Evolutionary conservation across 2,113 vertebrate genomes (phyloP), one percentile per base, ranked within the genome.

Genomic region (Saccopteryx leptura): DNA sequence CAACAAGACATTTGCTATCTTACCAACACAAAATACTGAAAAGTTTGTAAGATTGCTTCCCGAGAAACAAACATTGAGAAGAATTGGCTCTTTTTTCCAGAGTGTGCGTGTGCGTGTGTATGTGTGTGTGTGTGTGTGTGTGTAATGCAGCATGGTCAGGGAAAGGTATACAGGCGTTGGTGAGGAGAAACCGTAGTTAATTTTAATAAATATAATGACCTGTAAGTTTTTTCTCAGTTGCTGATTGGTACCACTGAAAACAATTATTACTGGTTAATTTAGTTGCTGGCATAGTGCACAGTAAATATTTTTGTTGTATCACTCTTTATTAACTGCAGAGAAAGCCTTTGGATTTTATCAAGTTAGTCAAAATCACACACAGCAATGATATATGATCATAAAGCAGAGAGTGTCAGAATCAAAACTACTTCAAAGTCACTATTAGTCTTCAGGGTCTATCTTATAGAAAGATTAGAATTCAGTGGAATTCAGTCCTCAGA

Each of bases 241-340:
- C 87, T 98, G 89, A 92, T 66, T 97, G 95, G 85, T 96, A 96
- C 94, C 86, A 92, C 65, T 3, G 80, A 98, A 97, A 85, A 96
- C 91, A 96, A 97, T 83, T 85, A 93, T n/a, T 6, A 97, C 90
- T 96, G 93, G 95, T 98, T 97, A 97, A 97, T 95, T 98, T 97
- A 48, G 56, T 83, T 97, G 88, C 81, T 94, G 98, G 97, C 96
- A 81, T 96, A 96, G 96, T 58, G 58, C 90, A 88, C 18, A 87
- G 94, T 95, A 96, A 88, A 97, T 68, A 96, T 97, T 95, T 28
- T 76, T 95, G 74, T 72, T 98, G 83, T 89, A 98, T 95, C 26
- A 7, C 71, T 97, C 90, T 96, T 97, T 97, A 98, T 94, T 89
- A 97, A 91, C 94, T 93, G 63, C 66, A 93, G 56, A 54, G 71